phyloP scores from a whole-genome alignment of 2,888 invertebrate species.

The Lasioglossum marginatum region DNA sequence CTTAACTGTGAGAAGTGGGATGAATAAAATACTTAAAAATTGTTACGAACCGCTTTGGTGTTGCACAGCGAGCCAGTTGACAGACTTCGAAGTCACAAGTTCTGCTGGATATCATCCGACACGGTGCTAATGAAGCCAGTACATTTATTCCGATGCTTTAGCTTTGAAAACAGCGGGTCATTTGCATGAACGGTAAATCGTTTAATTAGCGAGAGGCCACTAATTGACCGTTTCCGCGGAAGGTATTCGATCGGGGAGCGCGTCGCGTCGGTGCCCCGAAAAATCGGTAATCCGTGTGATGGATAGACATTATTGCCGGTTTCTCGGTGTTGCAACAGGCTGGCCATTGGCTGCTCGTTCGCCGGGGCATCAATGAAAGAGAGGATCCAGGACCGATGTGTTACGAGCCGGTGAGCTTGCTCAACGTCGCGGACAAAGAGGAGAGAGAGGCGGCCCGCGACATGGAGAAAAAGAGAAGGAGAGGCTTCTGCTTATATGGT shows the following conservation, averaged over 20 bases:
- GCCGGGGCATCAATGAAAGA: slow-evolving; percentile 46
- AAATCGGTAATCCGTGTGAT: not conserved
- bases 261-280: not conserved
- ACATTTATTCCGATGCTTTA: not conserved
- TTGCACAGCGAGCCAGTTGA: not conserved
- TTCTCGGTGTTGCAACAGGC: slow-evolving; percentile 31
- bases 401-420: slow-evolving; percentile 61
- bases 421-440: slow-evolving; percentile 55
- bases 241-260: not conserved
- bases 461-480: slow-evolving; percentile 49
- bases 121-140: not conserved
- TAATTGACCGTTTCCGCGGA: not conserved
- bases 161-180: not conserved
- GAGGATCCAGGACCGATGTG: slow-evolving; percentile 26
- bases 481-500: slow-evolving; percentile 70
- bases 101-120: not conserved
- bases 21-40: not conserved
- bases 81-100: not conserved
- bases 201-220: not conserved
- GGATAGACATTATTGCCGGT: not conserved
- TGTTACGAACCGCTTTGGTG: no score
- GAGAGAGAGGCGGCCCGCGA: slow-evolving; percentile 8
- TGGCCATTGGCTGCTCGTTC: slow-evolving; percentile 11
- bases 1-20: no score
- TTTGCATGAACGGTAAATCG: not conserved